phyloP scores from a whole-genome alignment of 1,140 invertebrate species.

The Nylanderia fulva region DNA sequence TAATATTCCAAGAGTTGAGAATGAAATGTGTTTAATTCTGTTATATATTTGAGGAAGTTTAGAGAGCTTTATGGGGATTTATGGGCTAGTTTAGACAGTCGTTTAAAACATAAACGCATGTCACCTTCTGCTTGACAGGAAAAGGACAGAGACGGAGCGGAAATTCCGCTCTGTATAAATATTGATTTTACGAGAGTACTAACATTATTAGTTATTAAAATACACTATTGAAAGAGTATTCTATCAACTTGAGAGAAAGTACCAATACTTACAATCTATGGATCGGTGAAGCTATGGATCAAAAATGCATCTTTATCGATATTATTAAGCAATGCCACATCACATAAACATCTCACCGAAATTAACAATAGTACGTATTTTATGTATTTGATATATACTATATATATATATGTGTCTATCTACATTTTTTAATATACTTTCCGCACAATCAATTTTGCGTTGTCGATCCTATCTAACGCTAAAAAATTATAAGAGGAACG shows the following conservation, averaged over 20 bases:
- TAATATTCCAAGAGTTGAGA: background rate
- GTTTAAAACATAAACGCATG: background rate
- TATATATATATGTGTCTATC: conserved; percentile 55
- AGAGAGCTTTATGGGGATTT: too few relatives aligned
- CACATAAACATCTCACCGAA: conserved; percentile 72
- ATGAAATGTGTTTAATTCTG: conserved; percentile 10
- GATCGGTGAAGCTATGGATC: background rate
- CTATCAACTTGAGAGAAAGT: conserved; percentile 19
- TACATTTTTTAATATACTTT: conserved; percentile 74
- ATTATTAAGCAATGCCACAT: conserved; percentile 27
- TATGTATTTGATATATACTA: conserved; percentile 60
- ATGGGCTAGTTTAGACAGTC: background rate
- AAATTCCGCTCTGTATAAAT: conserved; percentile 7
- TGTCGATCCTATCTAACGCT: conserved; percentile 68
- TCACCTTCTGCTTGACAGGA: background rate
- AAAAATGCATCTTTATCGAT: conserved; percentile 14
- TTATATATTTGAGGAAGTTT: background rate
- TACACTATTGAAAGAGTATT: background rate
- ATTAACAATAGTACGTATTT: conserved; percentile 70
- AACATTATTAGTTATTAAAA: conserved; percentile 1
- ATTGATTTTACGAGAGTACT: conserved; percentile 28
- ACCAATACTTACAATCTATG: background rate
- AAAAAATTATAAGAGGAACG: conserved; percentile 76
- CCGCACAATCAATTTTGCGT: conserved; percentile 66
- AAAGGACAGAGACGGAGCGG: too few relatives aligned